These are phyloP conservation scores for Scartelaos histophorus DNA, from an alignment of 2,113 vertebrate genomes.

Conservation along the genomic window DNA sequence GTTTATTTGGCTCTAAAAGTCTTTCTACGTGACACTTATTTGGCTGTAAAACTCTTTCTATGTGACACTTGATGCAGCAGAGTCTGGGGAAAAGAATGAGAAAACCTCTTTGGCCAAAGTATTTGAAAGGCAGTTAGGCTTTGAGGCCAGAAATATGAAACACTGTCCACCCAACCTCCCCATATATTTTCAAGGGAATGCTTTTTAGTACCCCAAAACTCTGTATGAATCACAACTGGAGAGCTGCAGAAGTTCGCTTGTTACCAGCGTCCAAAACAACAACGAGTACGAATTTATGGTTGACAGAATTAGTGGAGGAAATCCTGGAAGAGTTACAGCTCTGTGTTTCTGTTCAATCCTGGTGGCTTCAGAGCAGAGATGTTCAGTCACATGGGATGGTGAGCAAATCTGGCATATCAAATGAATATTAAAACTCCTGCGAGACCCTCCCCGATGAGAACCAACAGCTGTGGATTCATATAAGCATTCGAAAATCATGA, in stretches of 20 bases:
- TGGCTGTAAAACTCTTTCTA: too few relatives aligned
- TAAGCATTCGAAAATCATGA: neutral
- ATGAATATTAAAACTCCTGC: neutral
- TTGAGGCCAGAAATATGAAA: too few relatives aligned
- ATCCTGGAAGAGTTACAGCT: neutral
- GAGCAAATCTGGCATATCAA: slow-evolving; percentile 2
- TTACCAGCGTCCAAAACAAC: neutral
- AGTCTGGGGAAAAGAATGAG: too few relatives aligned
- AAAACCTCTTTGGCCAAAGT: too few relatives aligned
- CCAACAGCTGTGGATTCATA: neutral
- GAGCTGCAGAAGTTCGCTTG: neutral
- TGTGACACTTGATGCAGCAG: too few relatives aligned
- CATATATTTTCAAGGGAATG: too few relatives aligned
- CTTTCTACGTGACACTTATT: too few relatives aligned
- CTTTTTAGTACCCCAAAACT: too few relatives aligned
- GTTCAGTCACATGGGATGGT: neutral
- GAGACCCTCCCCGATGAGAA: slow-evolving; percentile 3
- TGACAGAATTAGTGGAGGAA: neutral
- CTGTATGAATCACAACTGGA: too few relatives aligned
- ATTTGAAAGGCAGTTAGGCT: too few relatives aligned
- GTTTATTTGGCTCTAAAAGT: too few relatives aligned
- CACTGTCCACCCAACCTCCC: too few relatives aligned
- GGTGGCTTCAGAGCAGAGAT: neutral
- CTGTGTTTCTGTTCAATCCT: neutral
- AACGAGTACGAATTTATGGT: neutral